Evolutionary conservation across 37 sponge, comb jelly and placozoan genomes (phyloP), one percentile per base, ranked within the genome.

Genomic region (Lycopodina hypogea): DNA sequence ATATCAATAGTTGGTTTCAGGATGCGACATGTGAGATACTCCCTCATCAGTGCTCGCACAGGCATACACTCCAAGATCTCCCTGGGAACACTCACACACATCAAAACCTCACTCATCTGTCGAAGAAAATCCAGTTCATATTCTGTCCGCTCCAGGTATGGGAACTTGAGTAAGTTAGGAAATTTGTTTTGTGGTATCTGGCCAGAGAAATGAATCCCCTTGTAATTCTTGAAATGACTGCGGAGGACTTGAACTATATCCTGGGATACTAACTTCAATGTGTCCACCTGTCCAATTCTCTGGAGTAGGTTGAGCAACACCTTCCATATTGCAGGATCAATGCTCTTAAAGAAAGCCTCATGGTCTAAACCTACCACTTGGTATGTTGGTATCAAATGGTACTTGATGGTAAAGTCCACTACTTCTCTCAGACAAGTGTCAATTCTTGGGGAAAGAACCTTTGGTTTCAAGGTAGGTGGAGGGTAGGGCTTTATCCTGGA

Each of bases 1-100:
- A 76, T 69, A 3, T 93, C 88, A 29, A 90, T 82, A 40, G 83
- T 74, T 1, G 96, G 96, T 57, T 68, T 77, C 23, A 96, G 38
- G 57, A 96, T 78, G 19, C 75, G 70, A 35, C 83, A 78, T 7
- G 82, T 65, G 19, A 94, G 71, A 72, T 72, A 90, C 40, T 94
- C 94, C 0, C 94, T 81, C 2, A 81, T 28, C 33, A 94, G 75
- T 7, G 78, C 80, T 22, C 94, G 62, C 1, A 88, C 73, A 39
- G 83, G 82, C 17, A 74, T 81, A 66, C 94, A 87, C 22, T 82
- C 71, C 42, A 87, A 68, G 76, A 77, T 40, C 26, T 87, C 80
- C 30, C 53, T 62, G 12, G 81, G 78, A 32, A 94, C 56, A n/a
- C 66, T 74, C 18, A 65, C 70, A 67, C 91, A 90, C 51, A 94